Evolutionary conservation across 2,113 vertebrate genomes (phyloP), one percentile per base, ranked within the genome.

Genomic region (Heterocephalus glaber): DNA sequence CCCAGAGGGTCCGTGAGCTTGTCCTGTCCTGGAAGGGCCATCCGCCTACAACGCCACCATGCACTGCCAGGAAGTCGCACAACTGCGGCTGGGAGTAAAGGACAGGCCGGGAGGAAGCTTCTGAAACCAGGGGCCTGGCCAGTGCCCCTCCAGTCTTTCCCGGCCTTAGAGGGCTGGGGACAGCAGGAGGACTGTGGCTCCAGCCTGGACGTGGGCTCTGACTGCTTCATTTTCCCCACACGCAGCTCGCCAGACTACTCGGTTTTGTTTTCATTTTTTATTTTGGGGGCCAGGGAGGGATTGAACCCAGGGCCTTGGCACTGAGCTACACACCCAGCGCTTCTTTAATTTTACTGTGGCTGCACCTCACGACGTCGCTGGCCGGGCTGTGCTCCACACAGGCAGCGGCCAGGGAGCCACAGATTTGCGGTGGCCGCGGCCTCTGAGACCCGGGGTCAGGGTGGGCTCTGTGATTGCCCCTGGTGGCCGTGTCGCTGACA

Each of bases 401-500:
- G n/a, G n/a, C n/a, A n/a, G n/a, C n/a, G n/a, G n/a, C n/a, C n/a
- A n/a, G n/a, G n/a, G n/a, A n/a, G n/a, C n/a, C n/a, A n/a, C 38
- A 97, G 97, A 97, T 96, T 97, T 96, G 97, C 11, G 84, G 81
- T 0, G 84, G 95, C 93, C 92, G 0, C 2, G 89, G 92, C 97
- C 96, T 95, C 66, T 7, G 0, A 44, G 89, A 96, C 97, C 96
- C 96, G 76, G 94, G 95, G 95, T 94, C 95, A 96, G 93, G 85
- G n/a, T n/a, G n/a, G n/a, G n/a, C n/a, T n/a, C n/a, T 49, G 5
- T 49, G 47, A 49, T 49, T 5, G 5, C 47, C 47, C 9, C 47
- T 49, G 47, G 47, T 9, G 47, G 47, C 47, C 5, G 47, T 9
- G 96, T 93, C 87, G 58, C 90, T 86, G 92, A 94, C 94, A 96